Evolutionary conservation across 2,113 vertebrate genomes (phyloP).

Genomic region (Percopsis transmontana): DNA sequence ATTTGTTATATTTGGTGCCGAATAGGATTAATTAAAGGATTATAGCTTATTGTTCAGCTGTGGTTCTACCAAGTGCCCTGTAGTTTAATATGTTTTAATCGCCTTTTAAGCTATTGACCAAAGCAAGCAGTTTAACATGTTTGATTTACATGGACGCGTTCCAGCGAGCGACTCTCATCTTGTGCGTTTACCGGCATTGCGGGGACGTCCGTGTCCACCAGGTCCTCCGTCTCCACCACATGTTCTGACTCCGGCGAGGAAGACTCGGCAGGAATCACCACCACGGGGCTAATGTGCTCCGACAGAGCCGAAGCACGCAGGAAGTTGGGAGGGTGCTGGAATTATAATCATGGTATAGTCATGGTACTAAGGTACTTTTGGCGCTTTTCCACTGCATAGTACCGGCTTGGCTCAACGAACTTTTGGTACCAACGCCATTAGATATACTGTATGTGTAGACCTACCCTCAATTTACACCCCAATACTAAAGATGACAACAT

Average conservation of each 20-base stretch:
- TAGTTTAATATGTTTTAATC: rapidly evolving
- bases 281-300: conserved; percentile 97
- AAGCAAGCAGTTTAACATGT: background rate
- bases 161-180: conserved; percentile 1
- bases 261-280: conserved; percentile 90
- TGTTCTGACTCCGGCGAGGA: conserved; percentile 93
- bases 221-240: conserved; percentile 86
- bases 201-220: conserved; percentile 89
- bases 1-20: too few species aligned
- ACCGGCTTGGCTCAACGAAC: too few species aligned
- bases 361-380: too few species aligned
- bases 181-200: conserved; percentile 77
- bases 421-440: too few species aligned
- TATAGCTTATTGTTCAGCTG: conserved; percentile 6
- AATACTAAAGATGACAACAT: too few species aligned
- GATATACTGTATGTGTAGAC: too few species aligned
- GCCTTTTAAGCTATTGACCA: background rate
- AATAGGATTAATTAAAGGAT: too few species aligned
- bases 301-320: conserved; percentile 94
- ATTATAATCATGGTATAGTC: conserved; percentile 4
- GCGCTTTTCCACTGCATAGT: too few species aligned
- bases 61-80: background rate
- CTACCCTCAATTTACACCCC: too few species aligned
- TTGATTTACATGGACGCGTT: background rate
- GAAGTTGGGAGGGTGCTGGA: conserved; percentile 95